phyloP scores from a whole-genome alignment of 1,140 invertebrate species.

The Pogonomyrmex californicus region DNA sequence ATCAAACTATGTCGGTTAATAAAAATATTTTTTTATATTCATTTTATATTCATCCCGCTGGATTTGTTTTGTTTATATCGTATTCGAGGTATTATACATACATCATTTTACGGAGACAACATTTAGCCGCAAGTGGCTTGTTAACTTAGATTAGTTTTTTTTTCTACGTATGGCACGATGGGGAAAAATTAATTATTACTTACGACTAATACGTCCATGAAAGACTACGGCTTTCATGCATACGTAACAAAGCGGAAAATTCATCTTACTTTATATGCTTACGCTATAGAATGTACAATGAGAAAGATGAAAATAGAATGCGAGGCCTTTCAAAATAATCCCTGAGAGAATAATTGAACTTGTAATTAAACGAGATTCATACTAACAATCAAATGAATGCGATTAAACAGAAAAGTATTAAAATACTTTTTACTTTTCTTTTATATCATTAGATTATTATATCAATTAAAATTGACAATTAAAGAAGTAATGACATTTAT shows the following conservation, averaged over 20 bases:
- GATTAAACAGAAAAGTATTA: background rate
- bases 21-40: conserved; percentile 6
- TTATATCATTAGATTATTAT: background rate
- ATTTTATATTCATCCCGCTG: background rate
- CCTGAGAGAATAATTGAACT: conserved; percentile 4
- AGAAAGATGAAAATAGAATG: conserved; percentile 49
- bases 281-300: conserved; percentile 30
- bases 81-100: background rate
- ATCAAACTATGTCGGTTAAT: background rate
- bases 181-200: conserved; percentile 66
- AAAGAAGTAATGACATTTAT: background rate
- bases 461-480: conserved; percentile 31
- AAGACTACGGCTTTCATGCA: conserved; percentile 59
- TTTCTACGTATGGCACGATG: background rate
- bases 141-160: conserved; percentile 39
- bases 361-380: background rate
- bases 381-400: background rate
- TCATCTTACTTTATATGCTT: conserved; percentile 61
- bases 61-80: background rate
- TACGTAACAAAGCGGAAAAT: conserved; percentile 71
- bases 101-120: background rate
- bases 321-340: conserved; percentile 11
- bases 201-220: conserved; percentile 39
- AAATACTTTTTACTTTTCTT: conserved; percentile 13
- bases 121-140: conserved; percentile 27